Conservation (phyloP, 1,140 invertebrate genomes). For the Ptiloglossa arizonensis region DNA sequence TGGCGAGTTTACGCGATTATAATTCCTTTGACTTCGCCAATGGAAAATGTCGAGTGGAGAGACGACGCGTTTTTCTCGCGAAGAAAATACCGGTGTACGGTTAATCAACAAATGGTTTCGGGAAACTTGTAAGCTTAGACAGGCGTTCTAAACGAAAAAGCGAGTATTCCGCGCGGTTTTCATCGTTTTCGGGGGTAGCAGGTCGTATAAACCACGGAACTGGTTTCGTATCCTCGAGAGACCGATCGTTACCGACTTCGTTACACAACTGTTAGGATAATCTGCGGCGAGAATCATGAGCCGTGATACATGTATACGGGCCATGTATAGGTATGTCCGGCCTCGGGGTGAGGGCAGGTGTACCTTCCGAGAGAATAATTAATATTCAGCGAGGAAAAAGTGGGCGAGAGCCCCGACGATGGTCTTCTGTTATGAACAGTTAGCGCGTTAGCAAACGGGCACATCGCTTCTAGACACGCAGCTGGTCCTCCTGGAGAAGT, state of each 20-base stretch:
- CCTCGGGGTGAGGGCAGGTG: slow-evolving; percentile 62
- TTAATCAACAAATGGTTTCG: too few relatives aligned
- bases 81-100: too few relatives aligned
- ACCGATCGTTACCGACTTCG: slow-evolving; percentile 63
- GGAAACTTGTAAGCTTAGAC: too few relatives aligned
- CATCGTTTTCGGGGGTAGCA: not conserved
- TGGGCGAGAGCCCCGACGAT: slow-evolving; percentile 57
- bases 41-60: too few relatives aligned
- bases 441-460: slow-evolving; percentile 68
- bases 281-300: slow-evolving; percentile 61
- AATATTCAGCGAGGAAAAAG: slow-evolving; percentile 74
- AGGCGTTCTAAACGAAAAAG: not conserved
- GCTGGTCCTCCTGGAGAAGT: slow-evolving; percentile 55
- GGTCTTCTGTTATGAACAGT: slow-evolving; percentile 66
- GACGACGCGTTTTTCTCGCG: too few relatives aligned
- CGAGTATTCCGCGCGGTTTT: not conserved
- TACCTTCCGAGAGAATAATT: slow-evolving; percentile 67
- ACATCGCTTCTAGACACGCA: slow-evolving; percentile 59
- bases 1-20: too few relatives aligned
- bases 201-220: slow-evolving; percentile 4
- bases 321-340: slow-evolving; percentile 46
- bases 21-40: too few relatives aligned
- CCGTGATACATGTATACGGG: slow-evolving; percentile 48
- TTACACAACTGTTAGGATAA: slow-evolving; percentile 68
- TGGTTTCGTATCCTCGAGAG: slow-evolving; percentile 38